phyloP scores from a whole-genome alignment of 2,888 invertebrate genomes.

The Micoletzkya japonica region DNA sequence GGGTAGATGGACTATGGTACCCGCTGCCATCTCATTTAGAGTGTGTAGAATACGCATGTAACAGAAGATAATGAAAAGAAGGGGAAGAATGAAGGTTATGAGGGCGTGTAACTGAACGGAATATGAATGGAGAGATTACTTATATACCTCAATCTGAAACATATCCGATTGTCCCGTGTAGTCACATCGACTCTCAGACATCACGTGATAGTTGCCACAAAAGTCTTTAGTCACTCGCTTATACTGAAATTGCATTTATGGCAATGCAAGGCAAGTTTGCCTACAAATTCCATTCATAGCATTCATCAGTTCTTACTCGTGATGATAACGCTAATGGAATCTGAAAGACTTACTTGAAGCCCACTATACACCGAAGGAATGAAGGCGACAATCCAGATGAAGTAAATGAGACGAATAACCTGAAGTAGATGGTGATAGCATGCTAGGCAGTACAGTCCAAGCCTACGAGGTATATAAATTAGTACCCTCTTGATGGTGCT shows the following conservation, averaged over 20 bases:
- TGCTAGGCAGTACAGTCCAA: no score
- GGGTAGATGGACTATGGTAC: constrained; percentile 20
- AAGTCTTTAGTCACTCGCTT: constrained; percentile 56
- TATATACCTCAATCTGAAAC: constrained; percentile 40
- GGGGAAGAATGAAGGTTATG: constrained; percentile 58
- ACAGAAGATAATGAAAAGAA: constrained; percentile 58
- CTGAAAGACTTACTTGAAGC: constrained; percentile 37
- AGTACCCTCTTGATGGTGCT: not conserved
- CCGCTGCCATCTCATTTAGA: constrained; percentile 27
- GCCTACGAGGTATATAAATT: no score
- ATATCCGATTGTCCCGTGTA: constrained; percentile 38
- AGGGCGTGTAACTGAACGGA: constrained; percentile 48
- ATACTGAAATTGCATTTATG: constrained; percentile 47
- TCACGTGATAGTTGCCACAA: constrained; percentile 52
- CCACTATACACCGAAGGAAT: constrained; percentile 60
- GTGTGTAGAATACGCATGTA: constrained; percentile 55
- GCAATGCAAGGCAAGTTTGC: no score
- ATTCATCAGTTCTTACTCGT: no score
- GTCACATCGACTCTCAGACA: constrained; percentile 52
- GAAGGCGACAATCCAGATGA: constrained; percentile 54
- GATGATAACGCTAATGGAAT: not conserved
- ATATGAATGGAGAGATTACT: not conserved
- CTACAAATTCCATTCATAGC: no score
- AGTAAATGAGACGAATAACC: constrained; percentile 47
- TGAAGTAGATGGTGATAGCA: no score